These are phyloP conservation scores for Rhynchomys soricoides DNA, from an alignment of 2,113 vertebrate species.

Conservation along the genomic window DNA sequence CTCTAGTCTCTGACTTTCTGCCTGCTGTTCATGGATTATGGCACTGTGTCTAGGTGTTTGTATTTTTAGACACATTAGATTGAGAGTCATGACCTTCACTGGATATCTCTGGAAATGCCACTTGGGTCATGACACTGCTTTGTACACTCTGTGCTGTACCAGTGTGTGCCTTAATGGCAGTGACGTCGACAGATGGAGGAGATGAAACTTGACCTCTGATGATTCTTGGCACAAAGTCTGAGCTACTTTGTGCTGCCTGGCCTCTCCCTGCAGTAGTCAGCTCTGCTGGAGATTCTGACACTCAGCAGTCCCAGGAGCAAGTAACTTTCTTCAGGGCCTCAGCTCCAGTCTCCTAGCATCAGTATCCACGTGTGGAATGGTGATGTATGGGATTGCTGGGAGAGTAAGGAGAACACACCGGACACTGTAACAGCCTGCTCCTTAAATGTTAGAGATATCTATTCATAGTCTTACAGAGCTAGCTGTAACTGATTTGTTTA, in stretches of 20 bases:
- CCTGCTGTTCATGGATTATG: constrained; percentile 24
- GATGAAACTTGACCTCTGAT: constrained; percentile 52
- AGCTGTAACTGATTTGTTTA: not conserved
- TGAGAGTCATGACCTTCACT: constrained; percentile 64
- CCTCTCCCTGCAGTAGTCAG: not conserved
- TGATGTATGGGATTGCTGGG: not conserved
- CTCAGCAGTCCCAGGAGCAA: not conserved
- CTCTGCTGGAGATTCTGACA: not conserved
- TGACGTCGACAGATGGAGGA: not conserved
- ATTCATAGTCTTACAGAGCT: not conserved
- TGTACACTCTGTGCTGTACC: constrained; percentile 67
- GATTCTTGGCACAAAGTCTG: not conserved
- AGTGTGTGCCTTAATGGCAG: not conserved
- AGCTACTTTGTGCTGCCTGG: not conserved
- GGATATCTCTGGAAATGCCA: constrained; percentile 14
- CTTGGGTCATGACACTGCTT: not conserved
- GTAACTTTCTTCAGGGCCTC: not conserved
- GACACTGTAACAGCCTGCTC: not conserved
- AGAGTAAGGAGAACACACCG: not conserved
- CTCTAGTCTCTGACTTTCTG: not conserved
- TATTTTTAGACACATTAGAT: constrained; percentile 71
- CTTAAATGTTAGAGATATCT: not conserved
- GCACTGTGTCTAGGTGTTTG: not conserved
- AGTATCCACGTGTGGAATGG: fast-evolving
- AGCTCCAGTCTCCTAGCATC: not conserved